phyloP scores from a whole-genome alignment of 2,888 invertebrate genomes.

The Bombyx huttoni region DNA sequence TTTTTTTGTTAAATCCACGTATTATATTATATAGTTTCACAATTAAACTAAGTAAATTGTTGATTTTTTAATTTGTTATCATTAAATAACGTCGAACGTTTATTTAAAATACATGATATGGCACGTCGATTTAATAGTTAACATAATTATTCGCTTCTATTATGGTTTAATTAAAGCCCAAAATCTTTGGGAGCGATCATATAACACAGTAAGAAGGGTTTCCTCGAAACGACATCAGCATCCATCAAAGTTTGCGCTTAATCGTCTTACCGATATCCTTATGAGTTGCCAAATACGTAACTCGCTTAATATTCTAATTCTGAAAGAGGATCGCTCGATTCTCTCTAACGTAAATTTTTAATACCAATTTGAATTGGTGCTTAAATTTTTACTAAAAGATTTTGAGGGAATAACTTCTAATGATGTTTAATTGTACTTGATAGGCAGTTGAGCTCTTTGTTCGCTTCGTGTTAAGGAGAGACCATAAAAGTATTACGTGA shows the following conservation, averaged over 20 bases:
- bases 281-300: conserved; percentile 10
- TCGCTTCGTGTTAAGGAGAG: too few species aligned
- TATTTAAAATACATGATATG: too few species aligned
- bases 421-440: too few species aligned
- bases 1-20: too few species aligned
- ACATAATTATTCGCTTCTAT: not conserved
- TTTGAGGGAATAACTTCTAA: too few species aligned
- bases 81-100: too few species aligned
- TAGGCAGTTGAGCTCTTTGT: too few species aligned
- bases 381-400: too few species aligned
- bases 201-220: not conserved
- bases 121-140: not conserved
- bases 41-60: too few species aligned
- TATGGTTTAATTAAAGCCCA: not conserved
- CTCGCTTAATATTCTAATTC: not conserved
- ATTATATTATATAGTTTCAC: too few species aligned
- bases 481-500: too few species aligned
- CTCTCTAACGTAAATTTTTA: not conserved
- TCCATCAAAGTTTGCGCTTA: conserved; percentile 25
- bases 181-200: not conserved
- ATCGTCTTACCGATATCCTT: conserved; percentile 21
- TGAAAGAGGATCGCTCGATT: not conserved
- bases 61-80: too few species aligned
- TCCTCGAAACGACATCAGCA: conserved; percentile 5
- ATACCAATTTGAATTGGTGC: not conserved